Base-by-base conservation (phyloP, 2,113 vertebrate genomes). In the Ceratotherium simum region DNA sequence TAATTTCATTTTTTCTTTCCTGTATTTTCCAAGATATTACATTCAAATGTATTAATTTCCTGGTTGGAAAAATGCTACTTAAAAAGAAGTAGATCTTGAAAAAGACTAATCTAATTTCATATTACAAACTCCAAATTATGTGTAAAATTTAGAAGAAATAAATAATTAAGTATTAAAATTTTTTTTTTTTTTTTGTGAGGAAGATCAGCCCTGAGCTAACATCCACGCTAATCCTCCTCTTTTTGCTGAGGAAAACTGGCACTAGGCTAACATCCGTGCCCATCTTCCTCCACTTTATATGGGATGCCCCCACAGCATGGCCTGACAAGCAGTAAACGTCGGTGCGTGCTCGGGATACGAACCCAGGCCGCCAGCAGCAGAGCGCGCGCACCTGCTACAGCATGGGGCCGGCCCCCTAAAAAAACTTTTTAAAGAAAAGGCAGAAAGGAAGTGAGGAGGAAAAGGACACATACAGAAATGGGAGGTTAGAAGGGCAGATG, bases 81-180 rank as follows among this genome's bases (percentile, higher is more conserved):
- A 76, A 70, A 92, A 96, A 27, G 14, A 96, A 96, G 46, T 14
- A 48, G 14, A 62, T 92, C 54, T 94, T 90, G 33, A 72, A 82
- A 94, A 92, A 95, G 12, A 76, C 27, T 67, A 93, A 80, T 48
- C 46, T 78, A 81, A 70, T 67, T 97, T 95, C 60, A 33, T 78
- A 69, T 79, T 86, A 95, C 69, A 91, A 94, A 64, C 1, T 42
- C 69, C 33, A 80, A 87, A 56, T 83, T 90, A 75, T 27, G 46
- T 48, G 20, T 79, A 83, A 93, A 64, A 90, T 80, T 27, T 4
- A 96, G 60, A 90, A 85, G 21, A 93, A 58, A 81, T 76, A 79
- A 93, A 60, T 42, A 56, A 72, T 64, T 42, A 73, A 75, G 51
- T 76, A 83, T 91, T 76, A 31, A 51, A 42, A 42, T 42, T 42